Conservation (phyloP, 2,797 vertebrate species). For the Chiloscyllium punctatum region DNA sequence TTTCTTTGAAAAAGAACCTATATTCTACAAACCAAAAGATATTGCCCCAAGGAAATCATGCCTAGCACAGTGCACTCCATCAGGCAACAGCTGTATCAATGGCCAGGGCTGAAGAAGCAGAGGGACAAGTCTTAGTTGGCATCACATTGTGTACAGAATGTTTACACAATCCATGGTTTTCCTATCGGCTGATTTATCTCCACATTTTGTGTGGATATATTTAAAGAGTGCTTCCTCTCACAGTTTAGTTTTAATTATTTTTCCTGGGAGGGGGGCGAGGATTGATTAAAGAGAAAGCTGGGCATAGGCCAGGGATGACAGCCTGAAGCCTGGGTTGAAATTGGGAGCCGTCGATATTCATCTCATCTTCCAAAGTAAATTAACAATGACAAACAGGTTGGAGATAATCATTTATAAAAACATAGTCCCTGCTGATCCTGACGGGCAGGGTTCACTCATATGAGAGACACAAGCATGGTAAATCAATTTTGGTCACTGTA, state of each 20-base stretch:
- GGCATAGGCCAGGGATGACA: constrained; percentile 3
- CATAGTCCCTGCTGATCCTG: not conserved
- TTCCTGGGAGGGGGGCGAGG: constrained; percentile 6
- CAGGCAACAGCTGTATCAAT: constrained; percentile 4
- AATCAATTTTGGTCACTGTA: not conserved
- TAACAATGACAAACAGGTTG: constrained; percentile 8
- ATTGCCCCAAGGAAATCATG: not conserved
- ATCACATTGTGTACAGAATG: constrained; percentile 3
- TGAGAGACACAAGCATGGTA: not conserved
- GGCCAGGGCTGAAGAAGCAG: not conserved
- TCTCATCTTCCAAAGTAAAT: constrained; percentile 4
- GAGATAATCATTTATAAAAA: constrained; percentile 13
- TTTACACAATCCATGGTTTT: not conserved
- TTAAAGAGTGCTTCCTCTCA: constrained; percentile 29
- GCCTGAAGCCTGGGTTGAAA: not conserved
- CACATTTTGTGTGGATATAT: constrained; percentile 26
- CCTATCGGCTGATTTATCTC: not conserved
- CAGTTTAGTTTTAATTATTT: constrained; percentile 26
- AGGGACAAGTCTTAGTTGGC: constrained; percentile 9
- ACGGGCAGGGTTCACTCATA: not conserved
- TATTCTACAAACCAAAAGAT: not conserved
- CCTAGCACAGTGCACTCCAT: not conserved
- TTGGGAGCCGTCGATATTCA: not conserved
- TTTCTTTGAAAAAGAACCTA: not conserved
- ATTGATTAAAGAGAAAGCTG: not conserved